Percentiles rank a stretch among this genome's conserved stretches.
Evolutionary conservation across 2,888 invertebrate genomes (phyloP).

Genomic region (Sarcophaga carnaria): DNA sequence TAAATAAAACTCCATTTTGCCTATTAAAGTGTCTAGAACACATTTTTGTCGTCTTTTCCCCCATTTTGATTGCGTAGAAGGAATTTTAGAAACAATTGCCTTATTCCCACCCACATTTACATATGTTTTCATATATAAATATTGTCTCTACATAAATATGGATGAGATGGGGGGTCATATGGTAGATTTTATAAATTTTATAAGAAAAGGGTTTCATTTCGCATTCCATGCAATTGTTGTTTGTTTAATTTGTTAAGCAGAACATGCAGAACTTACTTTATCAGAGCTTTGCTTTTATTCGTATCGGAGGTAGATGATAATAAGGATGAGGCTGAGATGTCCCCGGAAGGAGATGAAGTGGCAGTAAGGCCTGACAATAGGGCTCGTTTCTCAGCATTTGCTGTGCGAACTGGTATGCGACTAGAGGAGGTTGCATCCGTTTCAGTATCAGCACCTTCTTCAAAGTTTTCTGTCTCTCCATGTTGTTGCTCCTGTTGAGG

Average conservation of each 20-base stretch:
- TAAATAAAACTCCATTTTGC: conserved; percentile 24
- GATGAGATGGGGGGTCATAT: background rate
- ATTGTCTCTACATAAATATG: background rate
- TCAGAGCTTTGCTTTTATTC: conserved; percentile 75
- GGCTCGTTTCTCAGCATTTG: conserved; percentile 80
- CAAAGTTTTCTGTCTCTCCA: background rate
- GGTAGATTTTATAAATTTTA: background rate
- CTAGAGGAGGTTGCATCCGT: conserved; percentile 72
- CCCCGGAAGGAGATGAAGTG: conserved; percentile 49
- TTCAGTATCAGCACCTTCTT: conserved; percentile 62
- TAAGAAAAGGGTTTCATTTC: conserved; percentile 18
- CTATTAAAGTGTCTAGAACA: conserved; percentile 29
- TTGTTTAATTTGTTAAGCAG: conserved; percentile 9
- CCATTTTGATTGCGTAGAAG: background rate
- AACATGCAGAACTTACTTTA: conserved; percentile 77
- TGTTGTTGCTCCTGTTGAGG: conserved; percentile 53
- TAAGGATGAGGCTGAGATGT: conserved; percentile 40
- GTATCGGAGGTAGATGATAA: conserved; percentile 48
- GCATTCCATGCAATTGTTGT: background rate
- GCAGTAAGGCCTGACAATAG: conserved; percentile 70
- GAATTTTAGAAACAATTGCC: conserved; percentile 3
- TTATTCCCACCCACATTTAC: no score
- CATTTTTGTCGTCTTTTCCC: background rate
- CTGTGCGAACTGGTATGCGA: conserved; percentile 81
- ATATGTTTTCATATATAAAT: no score